phyloP scores from a whole-genome alignment of 1,140 invertebrate species.

The Hypsibius dujardini region DNA sequence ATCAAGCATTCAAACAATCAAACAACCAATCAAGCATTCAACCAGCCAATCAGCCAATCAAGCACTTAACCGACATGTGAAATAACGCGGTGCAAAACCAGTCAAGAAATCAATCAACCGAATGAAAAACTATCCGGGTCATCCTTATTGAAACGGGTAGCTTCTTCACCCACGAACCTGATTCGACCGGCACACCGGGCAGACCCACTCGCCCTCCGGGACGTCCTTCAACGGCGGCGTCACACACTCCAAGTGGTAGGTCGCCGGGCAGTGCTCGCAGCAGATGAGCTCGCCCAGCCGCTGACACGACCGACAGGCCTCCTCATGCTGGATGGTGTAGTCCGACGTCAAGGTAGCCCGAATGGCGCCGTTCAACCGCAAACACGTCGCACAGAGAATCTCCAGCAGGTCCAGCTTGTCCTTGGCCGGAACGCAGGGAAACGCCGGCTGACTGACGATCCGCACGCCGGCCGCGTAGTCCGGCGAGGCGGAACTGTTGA shows the following conservation, averaged over 20 bases:
- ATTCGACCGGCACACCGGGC: conserved; percentile 72
- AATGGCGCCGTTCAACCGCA: background rate
- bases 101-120: too few species aligned
- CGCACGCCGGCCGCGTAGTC: conserved; percentile 45
- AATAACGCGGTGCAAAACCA: too few species aligned
- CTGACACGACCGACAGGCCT: conserved; percentile 84
- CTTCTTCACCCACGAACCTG: conserved; percentile 42
- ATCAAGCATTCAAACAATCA: too few species aligned
- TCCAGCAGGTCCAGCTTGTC: conserved; percentile 10
- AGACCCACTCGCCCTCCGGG: conserved; percentile 80
- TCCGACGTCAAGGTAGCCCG: background rate
- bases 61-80: too few species aligned
- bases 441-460: conserved; percentile 18
- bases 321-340: conserved; percentile 60
- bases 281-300: conserved; percentile 80
- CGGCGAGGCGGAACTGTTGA: conserved; percentile 36
- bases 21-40: too few species aligned
- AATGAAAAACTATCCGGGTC: conserved; percentile 16
- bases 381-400: background rate
- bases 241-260: conserved; percentile 85
- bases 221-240: conserved; percentile 79
- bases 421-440: conserved; percentile 13
- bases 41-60: too few species aligned
- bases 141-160: conserved; percentile 15
- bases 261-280: conserved; percentile 88